Conservation (phyloP, 2,113 vertebrate species). For the Dermatemys mawii region DNA sequence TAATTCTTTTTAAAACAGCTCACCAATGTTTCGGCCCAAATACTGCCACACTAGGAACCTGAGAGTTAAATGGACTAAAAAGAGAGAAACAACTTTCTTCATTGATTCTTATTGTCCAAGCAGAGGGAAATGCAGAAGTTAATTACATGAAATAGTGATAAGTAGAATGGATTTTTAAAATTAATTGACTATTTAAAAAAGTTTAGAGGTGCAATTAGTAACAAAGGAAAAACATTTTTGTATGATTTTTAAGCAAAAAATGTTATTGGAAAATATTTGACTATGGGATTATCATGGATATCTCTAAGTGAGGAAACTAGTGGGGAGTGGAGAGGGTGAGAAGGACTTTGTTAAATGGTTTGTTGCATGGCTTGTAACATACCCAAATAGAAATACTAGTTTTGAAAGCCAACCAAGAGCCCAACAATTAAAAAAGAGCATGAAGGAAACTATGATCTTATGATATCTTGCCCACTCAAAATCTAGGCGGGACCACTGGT, state of each 20-base stretch:
- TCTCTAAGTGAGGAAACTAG: slow-evolving; percentile 28
- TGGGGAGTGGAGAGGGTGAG: too few relatives aligned
- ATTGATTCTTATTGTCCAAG: background rate
- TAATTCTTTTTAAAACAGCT: background rate
- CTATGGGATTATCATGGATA: background rate
- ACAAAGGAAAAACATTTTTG: background rate
- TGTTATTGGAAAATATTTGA: background rate
- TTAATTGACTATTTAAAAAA: background rate
- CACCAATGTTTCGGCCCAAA: background rate
- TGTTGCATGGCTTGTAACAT: background rate
- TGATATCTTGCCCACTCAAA: background rate
- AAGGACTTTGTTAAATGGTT: background rate
- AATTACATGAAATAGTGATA: background rate
- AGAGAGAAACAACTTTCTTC: slow-evolving; percentile 16
- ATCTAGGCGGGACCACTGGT: background rate
- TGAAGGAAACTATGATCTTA: background rate
- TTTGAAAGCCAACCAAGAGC: background rate
- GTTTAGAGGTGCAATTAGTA: background rate
- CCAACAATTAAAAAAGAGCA: background rate
- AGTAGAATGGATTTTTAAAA: background rate
- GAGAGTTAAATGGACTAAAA: slow-evolving; percentile 39
- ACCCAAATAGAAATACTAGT: background rate
- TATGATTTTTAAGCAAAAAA: background rate
- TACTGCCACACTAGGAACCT: slow-evolving; percentile 40
- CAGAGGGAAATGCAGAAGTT: slow-evolving; percentile 17